Evolutionary conservation across 2,113 vertebrate genomes (phyloP).

Genomic region (Gnathonemus longibarbis): DNA sequence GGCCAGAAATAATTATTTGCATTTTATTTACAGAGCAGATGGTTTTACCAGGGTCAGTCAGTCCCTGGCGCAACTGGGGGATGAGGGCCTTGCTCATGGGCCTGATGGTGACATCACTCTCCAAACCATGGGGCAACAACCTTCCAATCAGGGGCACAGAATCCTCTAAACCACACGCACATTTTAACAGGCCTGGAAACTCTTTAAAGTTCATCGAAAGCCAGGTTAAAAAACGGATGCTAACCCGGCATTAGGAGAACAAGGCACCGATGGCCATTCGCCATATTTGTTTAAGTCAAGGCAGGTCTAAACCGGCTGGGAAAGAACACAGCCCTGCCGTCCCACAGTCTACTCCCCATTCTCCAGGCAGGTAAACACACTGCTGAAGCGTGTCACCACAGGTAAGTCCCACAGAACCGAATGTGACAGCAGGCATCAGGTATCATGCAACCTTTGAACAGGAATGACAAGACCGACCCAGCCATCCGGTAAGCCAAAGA

Average conservation of each 20-base stretch:
- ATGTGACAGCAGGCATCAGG: neutral
- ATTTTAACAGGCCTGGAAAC: neutral
- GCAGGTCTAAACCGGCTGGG: neutral
- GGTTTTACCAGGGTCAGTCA: neutral
- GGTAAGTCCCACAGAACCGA: neutral
- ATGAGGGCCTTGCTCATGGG: neutral
- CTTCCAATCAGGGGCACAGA: neutral
- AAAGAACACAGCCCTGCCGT: neutral
- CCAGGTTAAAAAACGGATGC: neutral
- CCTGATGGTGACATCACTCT: neutral
- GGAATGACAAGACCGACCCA: neutral
- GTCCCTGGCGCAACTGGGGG: neutral
- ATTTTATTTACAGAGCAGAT: neutral
- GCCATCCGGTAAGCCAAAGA: neutral
- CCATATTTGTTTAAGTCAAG: neutral
- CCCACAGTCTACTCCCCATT: neutral
- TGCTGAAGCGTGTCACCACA: neutral
- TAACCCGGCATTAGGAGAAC: neutral
- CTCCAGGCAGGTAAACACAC: neutral
- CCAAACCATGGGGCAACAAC: neutral
- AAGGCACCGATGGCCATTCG: neutral
- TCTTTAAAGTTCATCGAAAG: neutral
- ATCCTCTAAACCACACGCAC: neutral
- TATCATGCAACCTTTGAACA: neutral
- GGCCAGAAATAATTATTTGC: neutral